A percentile compares a stretch with the other conserved stretches of the same genome.
Evolutionary conservation across 2,113 vertebrate genomes (phyloP).

Genomic region (Bufo bufo): DNA sequence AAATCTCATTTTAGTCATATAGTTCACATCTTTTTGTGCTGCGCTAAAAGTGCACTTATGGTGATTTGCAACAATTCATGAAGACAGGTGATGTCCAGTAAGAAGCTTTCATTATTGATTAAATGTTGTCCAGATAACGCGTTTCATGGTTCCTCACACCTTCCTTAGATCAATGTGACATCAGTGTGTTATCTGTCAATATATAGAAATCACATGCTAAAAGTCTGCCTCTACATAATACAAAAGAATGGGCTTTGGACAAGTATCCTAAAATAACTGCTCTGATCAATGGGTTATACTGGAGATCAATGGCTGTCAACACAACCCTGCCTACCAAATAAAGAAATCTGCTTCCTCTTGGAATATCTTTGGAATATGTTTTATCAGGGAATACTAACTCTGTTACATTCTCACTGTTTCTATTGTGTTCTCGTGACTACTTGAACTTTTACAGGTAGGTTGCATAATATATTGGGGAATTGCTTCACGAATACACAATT

Average conservation of each 20-base stretch:
- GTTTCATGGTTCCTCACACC: too few species aligned
- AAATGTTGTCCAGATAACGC: too few species aligned
- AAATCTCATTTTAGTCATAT: too few species aligned
- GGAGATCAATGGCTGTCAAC: background rate
- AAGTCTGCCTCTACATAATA: background rate
- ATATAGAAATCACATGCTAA: background rate
- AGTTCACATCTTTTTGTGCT: too few species aligned
- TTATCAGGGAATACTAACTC: background rate
- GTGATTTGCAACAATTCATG: too few species aligned
- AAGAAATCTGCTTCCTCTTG: background rate
- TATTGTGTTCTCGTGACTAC: background rate
- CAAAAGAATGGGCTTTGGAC: background rate
- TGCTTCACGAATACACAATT: background rate
- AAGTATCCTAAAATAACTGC: background rate
- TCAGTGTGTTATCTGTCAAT: background rate
- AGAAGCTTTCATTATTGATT: too few species aligned
- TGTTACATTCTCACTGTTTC: background rate
- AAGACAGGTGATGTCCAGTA: too few species aligned
- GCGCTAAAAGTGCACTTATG: too few species aligned
- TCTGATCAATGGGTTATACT: background rate
- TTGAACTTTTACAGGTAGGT: background rate
- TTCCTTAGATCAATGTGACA: too few species aligned
- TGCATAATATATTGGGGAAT: background rate
- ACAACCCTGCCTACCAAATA: background rate
- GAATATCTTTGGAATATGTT: background rate